Conservation (phyloP, 53 echinoderm and acorn worm species). For the Stichopus horrens region DNA sequence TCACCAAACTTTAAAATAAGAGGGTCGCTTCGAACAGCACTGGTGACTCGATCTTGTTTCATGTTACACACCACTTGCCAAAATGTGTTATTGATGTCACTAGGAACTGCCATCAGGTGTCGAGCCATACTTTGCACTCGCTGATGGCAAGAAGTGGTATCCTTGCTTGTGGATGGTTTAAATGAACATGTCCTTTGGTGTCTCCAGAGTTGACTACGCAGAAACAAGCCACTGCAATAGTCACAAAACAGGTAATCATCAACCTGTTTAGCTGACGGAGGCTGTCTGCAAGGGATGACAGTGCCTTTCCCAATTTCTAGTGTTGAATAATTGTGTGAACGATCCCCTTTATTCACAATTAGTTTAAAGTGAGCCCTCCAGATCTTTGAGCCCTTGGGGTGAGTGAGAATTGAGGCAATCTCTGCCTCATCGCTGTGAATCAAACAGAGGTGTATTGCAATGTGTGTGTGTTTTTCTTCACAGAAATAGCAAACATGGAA, state of each 20-base stretch:
- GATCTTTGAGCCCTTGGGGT: no score
- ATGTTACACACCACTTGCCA: no score
- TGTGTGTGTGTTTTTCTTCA: no score
- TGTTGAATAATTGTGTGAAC: conserved; percentile 60
- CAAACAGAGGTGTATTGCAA: no score
- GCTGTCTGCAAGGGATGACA: conserved; percentile 61
- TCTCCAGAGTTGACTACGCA: conserved; percentile 55
- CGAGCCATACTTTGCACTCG: no score
- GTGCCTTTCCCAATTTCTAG: conserved; percentile 54
- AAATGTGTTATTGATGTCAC: no score
- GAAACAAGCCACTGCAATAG: conserved; percentile 54
- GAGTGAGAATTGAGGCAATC: no score
- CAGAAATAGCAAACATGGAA: no score
- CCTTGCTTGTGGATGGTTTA: neutral
- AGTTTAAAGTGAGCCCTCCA: neutral
- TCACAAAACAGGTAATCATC: conserved; percentile 58
- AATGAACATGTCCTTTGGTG: neutral
- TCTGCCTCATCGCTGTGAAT: no score
- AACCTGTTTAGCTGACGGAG: conserved; percentile 27
- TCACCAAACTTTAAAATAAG: conserved; percentile 4
- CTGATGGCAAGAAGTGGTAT: no score
- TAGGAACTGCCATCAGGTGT: no score
- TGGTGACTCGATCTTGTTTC: no score
- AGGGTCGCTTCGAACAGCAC: neutral
- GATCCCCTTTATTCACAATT: conserved; percentile 50